Evolutionary conservation across 2,888 invertebrate genomes (phyloP), one percentile per base, ranked within the genome.

Genomic region (Lymantria dispar): DNA sequence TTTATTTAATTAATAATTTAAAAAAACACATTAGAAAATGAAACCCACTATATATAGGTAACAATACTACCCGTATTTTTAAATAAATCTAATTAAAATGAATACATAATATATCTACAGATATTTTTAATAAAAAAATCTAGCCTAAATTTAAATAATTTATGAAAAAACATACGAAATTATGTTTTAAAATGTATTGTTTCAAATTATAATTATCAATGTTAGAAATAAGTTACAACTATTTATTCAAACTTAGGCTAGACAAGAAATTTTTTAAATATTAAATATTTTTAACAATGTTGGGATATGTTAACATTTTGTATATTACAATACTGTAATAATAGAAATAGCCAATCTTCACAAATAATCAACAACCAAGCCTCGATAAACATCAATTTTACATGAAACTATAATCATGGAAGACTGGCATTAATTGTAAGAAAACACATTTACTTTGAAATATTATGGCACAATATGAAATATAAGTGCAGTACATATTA

Each of bases 271-370:
- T 52, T 42, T 65, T 58, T 69, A 66, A 71, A 68, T 56, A 61
- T 69, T 69, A 64, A 69, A 69, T 70, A 69, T 58, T n/a, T n/a
- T 64, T 64, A 74, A 78, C 73, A 76, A 67, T 68, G 62, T 76
- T 78, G 70, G 78, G 85, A 84, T 83, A 85, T 84, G 85, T 85
- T 75, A 80, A 83, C 68, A 54, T 62, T 80, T 76, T 72, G 74
- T 76, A 70, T 70, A 74, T 72, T 64, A 73, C 71, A 62, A 60
- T 67, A 68, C 9, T 38, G n/a, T 59, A 69, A 22, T 65, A 72
- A 76, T 70, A 72, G 60, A 77, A 74, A 71, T 68, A 70, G 60
- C 60, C 58, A 61, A 58, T 57, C 55, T 56, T 54, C 46, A 57
- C 49, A 47, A 54, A 57, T 43, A 54, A 50, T 46, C 44, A 59